Evolutionary conservation across 2,113 vertebrate species (phyloP), one percentile per base, ranked within the genome.

Genomic region (Aptenodytes patagonicus): DNA sequence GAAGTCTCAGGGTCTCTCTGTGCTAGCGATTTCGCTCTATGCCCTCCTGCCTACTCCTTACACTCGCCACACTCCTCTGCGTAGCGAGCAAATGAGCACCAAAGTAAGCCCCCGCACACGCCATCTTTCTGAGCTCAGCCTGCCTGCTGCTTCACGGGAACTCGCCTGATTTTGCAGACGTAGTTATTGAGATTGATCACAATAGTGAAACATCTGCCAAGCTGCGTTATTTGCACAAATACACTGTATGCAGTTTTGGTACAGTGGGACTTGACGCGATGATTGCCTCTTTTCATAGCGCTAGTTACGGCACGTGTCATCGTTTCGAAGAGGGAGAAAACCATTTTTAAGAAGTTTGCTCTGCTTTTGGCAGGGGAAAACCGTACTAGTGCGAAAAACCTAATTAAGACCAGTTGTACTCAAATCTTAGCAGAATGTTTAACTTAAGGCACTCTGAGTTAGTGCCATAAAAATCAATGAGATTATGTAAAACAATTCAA

Each of bases 401-500:
- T 94, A 93, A 90, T 80, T 91, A 83, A 87, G 81, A 91, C 26
- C 64, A 87, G 79, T 89, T 76, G 79, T 86, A 57, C 34, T 83
- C 34, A 52, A 72, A 66, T 47, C 81, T 92, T 92, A 91, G 80
- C 64, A 71, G 65, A 69, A 82, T 68, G 58, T 89, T 93, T 96
- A 81, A 93, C 49, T 82, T 87, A 87, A 72, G 32, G 58, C 40
- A 25, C 54, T 89, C 44, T 26, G 68, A 85, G 66, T 87, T 84
- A 92, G 73, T 68, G 58, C 54, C n/a, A 29, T 91, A 86, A 90
- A 92, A 83, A 89, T 96, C 62, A 78, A 36, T 47, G 64, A 52
- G 82, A 83, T 79, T 90, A 88, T 77, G 73, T 88, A 95, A 96
- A 97, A 77, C 84, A 80, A 87, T 79, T 78, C 60, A 44, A 44